Evolutionary conservation across 2,113 vertebrate genomes (phyloP), one percentile per base, ranked within the genome.

Genomic region (Cacatua alba): DNA sequence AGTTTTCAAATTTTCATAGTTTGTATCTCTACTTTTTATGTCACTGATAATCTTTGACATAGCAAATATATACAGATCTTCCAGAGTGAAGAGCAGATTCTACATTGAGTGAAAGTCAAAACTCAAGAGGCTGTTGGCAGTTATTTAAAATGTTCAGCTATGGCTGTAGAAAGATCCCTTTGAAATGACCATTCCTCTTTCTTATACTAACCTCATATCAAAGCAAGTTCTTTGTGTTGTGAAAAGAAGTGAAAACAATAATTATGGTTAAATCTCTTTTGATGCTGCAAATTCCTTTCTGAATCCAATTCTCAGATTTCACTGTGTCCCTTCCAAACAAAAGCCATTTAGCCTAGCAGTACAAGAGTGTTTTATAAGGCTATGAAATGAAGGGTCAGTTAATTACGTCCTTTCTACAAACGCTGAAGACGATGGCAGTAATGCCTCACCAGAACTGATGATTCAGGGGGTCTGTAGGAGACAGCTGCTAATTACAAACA

Each of bases 401-500:
- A 96, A 95, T 92, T 81, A 24, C 0, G 1, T 24, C 68, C 37
- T 83, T 74, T 77, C 64, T 90, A 39, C 33, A 70, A 64, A 77
- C 0, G 5, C 63, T 83, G 71, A 83, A 78, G 92, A 83, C 52
- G 46, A 17, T 64, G 64, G 35, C 64, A 94, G 69, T 49, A 89
- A 46, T 24, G 49, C 70, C 91, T 83, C 70, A 88, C 53, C 67
- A 15, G 11, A 88, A 74, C 26, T 80, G 60, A 78, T 94, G 92
- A 95, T 91, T 94, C 94, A 82, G 16, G 57, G 29, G 52, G 57
- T 86, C 69, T 65, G 90, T 75, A 76, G 76, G 88, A 96, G 77
- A n/a, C 90, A 96, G 90, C 88, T 91, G 85, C 55, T 93, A 79
- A 78, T 60, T 80, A 37, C 80, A 93, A 94, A 92, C 86, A 93